Percentiles rank a stretch among this genome's conserved stretches.
Evolutionary conservation across 2,888 invertebrate genomes (phyloP).

Genomic region (Dastarcus helophoroides): DNA sequence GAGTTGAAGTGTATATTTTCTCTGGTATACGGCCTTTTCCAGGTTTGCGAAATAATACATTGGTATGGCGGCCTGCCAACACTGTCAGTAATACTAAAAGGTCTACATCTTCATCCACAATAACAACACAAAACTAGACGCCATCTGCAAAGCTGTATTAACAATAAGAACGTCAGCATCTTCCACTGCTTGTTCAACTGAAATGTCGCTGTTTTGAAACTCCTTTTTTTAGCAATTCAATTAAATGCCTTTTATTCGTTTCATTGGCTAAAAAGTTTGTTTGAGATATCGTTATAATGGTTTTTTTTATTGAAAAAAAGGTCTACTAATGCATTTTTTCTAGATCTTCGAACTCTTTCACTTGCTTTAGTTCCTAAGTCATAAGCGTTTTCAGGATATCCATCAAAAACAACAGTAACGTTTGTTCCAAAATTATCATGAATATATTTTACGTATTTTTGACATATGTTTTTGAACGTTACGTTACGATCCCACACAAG

Average conservation of each 20-base stretch:
- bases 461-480: slow-evolving; percentile 17
- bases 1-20: slow-evolving; percentile 4
- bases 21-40: neutral
- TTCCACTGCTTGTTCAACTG: slow-evolving; percentile 1
- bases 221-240: too few species aligned
- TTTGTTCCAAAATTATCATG: slow-evolving; percentile 14
- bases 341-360: too few species aligned
- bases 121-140: neutral
- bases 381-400: too few species aligned
- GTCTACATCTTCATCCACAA: slow-evolving; percentile 4
- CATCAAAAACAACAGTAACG: slow-evolving; percentile 15
- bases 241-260: too few species aligned
- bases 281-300: too few species aligned
- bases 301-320: too few species aligned
- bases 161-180: slow-evolving; percentile 2
- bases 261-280: too few species aligned
- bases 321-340: too few species aligned
- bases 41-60: slow-evolving; percentile 1
- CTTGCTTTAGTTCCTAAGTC: too few species aligned
- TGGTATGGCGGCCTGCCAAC: neutral
- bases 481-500: slow-evolving; percentile 18
- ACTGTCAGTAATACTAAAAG: slow-evolving; percentile 1
- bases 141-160: slow-evolving; percentile 1
- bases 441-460: slow-evolving; percentile 18
- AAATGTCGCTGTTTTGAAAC: neutral